Evolutionary conservation across 2,113 vertebrate species (phyloP), one percentile per base, ranked within the genome.

Genomic region (Tenebrosternarchus preto): DNA sequence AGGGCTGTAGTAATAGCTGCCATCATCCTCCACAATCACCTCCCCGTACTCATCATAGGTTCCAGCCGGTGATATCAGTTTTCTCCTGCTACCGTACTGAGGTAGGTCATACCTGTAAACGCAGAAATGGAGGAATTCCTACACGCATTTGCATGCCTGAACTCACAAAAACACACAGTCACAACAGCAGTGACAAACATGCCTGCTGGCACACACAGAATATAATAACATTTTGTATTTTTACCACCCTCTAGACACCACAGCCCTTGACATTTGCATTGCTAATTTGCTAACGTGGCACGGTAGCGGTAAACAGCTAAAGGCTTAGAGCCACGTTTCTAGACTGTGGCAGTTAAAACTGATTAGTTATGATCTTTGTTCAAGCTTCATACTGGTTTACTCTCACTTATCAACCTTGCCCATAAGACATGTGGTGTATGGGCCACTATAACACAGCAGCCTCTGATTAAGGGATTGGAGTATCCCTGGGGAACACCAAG

Each of bases 1-100:
- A 0, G 96, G 95, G 59, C 95, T 96, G 72, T 96, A 97, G 89
- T 96, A 97, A 84, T 95, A 98, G 76, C 95, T 93, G 73, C 93
- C 95, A 0, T 98, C 96, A 0, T 92, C 93, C 78, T 98, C 97
- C 43, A 95, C 93, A n/a, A 98, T 90, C 0, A 97, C 94, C 78
- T 99, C 97, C 43, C 98, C 97, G 1, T 97, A 99, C 81, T 98
- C 98, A 15, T 99, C 96, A 0, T 95, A 98, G 87, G 95, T 94
- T 33, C 94, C 96, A 0, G 94, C 86, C 0, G 97, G 96, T 1
- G 98, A 96, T 82, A 99, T 92, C 87, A 99, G 76, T 66, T 97
- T 95, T 43, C 96, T 95, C 16, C 96, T 95, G 86, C 97, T 99
- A 88, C 98, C 97, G 0, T 98, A 99, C 69, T 98, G 96, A 76